Conservation (phyloP, 2,113 vertebrate species). For the Leuciscus idus region DNA sequence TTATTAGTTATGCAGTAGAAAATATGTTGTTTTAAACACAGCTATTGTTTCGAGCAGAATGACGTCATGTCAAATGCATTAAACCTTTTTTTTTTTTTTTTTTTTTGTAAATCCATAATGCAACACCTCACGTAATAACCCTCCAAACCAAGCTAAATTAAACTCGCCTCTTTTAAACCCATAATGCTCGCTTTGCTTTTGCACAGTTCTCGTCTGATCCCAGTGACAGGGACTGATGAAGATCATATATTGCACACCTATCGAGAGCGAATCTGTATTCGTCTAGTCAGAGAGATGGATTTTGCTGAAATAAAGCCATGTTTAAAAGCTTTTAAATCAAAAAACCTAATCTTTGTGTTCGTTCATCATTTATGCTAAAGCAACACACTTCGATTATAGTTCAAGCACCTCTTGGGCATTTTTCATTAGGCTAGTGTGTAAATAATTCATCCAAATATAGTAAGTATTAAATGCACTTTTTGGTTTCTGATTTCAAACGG, state of each 20-base stretch:
- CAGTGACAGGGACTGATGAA: neutral
- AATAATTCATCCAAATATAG: neutral
- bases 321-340: neutral
- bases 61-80: neutral
- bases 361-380: neutral
- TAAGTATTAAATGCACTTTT: constrained; percentile 31
- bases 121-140: neutral
- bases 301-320: neutral
- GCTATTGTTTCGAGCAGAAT: neutral
- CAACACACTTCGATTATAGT: neutral
- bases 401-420: neutral
- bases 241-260: constrained; percentile 11
- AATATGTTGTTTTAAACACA: neutral
- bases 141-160: neutral
- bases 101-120: neutral
- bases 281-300: neutral
- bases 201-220: neutral
- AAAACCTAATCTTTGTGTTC: neutral
- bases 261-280: neutral
- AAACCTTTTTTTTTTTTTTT: too few relatives aligned
- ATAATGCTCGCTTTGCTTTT: neutral
- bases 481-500: constrained; percentile 3
- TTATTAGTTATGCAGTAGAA: neutral
- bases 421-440: neutral
- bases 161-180: neutral